Conservation (phyloP, 2,888 invertebrate genomes). For the Cheilosia variabilis region DNA sequence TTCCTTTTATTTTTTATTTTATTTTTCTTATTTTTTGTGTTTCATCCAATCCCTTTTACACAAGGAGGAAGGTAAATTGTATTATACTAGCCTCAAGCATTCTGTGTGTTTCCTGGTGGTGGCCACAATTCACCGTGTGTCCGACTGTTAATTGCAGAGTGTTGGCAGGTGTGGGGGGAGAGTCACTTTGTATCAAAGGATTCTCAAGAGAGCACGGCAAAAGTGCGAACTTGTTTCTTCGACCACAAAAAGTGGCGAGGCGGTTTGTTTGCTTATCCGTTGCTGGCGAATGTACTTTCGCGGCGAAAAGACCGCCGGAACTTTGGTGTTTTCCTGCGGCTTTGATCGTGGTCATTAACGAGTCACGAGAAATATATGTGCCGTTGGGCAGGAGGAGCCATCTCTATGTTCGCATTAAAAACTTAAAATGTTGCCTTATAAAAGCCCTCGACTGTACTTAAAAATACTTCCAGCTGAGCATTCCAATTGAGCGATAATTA, state of each 20-base stretch:
- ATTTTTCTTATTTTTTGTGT: too few relatives aligned
- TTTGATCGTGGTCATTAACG: not conserved
- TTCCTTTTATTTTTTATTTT: constrained; percentile 2
- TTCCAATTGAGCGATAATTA: constrained; percentile 53
- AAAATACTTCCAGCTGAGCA: constrained; percentile 13
- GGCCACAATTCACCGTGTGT: constrained; percentile 17
- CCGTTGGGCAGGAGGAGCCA: not conserved
- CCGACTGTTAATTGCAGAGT: constrained; percentile 39
- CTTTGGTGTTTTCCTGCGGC: not conserved
- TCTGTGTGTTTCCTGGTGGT: constrained; percentile 11
- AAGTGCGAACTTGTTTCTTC: constrained; percentile 43
- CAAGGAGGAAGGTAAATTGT: constrained; percentile 9
- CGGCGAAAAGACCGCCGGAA: not conserved
- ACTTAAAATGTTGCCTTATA: not conserved
- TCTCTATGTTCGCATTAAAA: not conserved
- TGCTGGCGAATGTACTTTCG: not conserved
- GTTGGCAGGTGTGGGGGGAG: not conserved
- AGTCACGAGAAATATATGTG: not conserved
- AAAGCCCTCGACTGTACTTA: not conserved
- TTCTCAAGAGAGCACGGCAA: constrained; percentile 3
- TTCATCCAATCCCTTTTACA: not conserved
- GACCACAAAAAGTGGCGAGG: constrained; percentile 49
- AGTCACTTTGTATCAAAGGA: constrained; percentile 39
- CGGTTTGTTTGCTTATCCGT: constrained; percentile 38
- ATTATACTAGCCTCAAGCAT: not conserved